Evolutionary conservation across 2,113 vertebrate genomes (phyloP).

Genomic region (Oncorhynchus clarkii): DNA sequence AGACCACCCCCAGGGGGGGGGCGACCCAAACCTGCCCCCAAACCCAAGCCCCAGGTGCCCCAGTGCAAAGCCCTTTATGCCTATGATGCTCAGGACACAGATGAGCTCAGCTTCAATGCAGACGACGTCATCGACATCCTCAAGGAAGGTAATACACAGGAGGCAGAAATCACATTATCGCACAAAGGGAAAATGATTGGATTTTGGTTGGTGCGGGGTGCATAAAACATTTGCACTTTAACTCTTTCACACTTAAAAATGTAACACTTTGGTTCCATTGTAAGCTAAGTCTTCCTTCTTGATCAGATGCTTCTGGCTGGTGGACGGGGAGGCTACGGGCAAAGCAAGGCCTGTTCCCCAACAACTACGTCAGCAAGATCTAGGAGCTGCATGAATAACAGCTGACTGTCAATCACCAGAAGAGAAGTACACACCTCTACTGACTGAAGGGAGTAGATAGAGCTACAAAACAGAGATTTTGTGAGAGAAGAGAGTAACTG

Average conservation of each 20-base stretch:
- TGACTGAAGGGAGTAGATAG: slow-evolving; percentile 19
- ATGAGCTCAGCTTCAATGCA: slow-evolving; percentile 98
- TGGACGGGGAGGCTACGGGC: slow-evolving; percentile 94
- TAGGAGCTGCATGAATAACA: slow-evolving; percentile 59
- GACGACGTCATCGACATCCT: slow-evolving; percentile 93
- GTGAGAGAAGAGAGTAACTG: slow-evolving; percentile 30
- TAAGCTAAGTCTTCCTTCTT: slow-evolving; percentile 1
- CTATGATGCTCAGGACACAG: slow-evolving; percentile 97
- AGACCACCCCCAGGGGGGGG: slow-evolving; percentile 88
- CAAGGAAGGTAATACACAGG: slow-evolving; percentile 82
- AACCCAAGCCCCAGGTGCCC: slow-evolving; percentile 92
- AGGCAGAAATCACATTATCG: background rate
- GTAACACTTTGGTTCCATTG: background rate
- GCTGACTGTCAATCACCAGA: slow-evolving; percentile 10
- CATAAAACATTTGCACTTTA: background rate
- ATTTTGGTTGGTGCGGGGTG: background rate
- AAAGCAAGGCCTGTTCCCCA: slow-evolving; percentile 97
- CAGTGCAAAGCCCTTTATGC: slow-evolving; percentile 95
- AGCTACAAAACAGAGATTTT: slow-evolving; percentile 15
- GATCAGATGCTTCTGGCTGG: slow-evolving; percentile 91
- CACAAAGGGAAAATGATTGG: background rate
- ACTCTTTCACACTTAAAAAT: background rate
- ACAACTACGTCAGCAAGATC: slow-evolving; percentile 96
- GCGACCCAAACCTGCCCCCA: slow-evolving; percentile 92
- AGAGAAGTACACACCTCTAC: slow-evolving; percentile 30